Percentiles rank a stretch among this genome's conserved stretches.
Conservation (phyloP, 2,888 invertebrate species). For the Limnephilus auricula region DNA sequence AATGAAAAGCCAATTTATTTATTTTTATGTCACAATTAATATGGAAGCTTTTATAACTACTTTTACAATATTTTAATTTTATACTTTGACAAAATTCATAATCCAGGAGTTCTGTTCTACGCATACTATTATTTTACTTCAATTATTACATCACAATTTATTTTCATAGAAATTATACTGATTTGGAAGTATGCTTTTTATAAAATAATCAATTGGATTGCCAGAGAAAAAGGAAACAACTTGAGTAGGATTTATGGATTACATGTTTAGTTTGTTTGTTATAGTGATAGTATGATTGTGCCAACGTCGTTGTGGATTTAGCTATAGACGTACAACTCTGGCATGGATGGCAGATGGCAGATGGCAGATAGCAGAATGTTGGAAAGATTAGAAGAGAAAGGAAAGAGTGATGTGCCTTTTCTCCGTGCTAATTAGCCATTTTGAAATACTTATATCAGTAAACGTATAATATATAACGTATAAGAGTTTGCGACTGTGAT, state of each 20-base stretch:
- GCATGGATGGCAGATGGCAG: neutral
- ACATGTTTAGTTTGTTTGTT: neutral
- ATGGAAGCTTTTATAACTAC: conserved; percentile 36
- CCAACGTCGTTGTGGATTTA: conserved; percentile 24
- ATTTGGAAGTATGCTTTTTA: neutral
- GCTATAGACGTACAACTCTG: conserved; percentile 11
- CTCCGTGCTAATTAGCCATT: conserved; percentile 51
- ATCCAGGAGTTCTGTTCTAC: neutral
- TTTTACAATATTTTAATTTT: conserved; percentile 32
- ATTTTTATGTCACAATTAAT: conserved; percentile 24
- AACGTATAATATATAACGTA: conserved; percentile 48
- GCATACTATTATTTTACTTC: neutral
- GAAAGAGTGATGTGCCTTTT: conserved; percentile 51
- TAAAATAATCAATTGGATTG: neutral
- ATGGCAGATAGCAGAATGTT: neutral
- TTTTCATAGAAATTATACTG: neutral
- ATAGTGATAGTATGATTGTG: conserved; percentile 35
- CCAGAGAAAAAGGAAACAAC: neutral
- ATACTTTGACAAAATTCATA: conserved; percentile 29
- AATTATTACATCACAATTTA: conserved; percentile 2
- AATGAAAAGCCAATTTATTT: conserved; percentile 5
- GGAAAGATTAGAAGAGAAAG: neutral
- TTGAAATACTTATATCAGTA: conserved; percentile 55
- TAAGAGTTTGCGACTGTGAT: conserved; percentile 63
- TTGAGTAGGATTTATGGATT: neutral